A percentile compares a stretch with the other conserved stretches of the same genome.
phyloP scores from a whole-genome alignment of 1,140 invertebrate species.

The Drosophila kohkoa region DNA sequence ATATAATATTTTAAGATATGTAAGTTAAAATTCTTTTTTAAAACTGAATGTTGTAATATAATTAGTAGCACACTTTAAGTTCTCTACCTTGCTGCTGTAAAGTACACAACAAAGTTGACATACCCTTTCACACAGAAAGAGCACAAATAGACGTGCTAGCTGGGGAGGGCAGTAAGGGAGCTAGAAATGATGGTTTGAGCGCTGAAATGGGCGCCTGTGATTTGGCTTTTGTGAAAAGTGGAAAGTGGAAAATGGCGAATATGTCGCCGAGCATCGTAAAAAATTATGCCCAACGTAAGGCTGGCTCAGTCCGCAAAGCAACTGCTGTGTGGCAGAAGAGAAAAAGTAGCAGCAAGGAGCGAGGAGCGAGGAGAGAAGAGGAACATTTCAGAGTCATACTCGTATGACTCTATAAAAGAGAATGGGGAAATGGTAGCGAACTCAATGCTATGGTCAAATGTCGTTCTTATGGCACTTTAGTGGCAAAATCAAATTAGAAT shows the following conservation, averaged over 20 bases:
- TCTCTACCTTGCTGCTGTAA: neutral
- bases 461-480: slow-evolving; percentile 82
- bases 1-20: too few relatives aligned
- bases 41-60: too few relatives aligned
- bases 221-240: slow-evolving; percentile 70
- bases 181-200: slow-evolving; percentile 25
- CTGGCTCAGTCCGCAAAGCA: slow-evolving; percentile 29
- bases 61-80: too few relatives aligned
- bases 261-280: slow-evolving; percentile 80
- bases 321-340: too few relatives aligned
- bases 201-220: slow-evolving; percentile 77
- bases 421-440: slow-evolving; percentile 1
- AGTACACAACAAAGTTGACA: neutral
- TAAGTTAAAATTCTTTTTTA: too few relatives aligned
- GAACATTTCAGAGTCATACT: slow-evolving; percentile 20
- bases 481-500: slow-evolving; percentile 84
- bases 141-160: neutral
- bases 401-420: slow-evolving; percentile 14
- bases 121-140: neutral
- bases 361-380: too few relatives aligned
- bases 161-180: slow-evolving; percentile 24
- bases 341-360: neutral
- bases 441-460: slow-evolving; percentile 56
- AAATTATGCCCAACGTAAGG: slow-evolving; percentile 79
- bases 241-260: slow-evolving; percentile 79